Percentiles rank a stretch among this genome's conserved stretches.
Conservation (phyloP, 2,888 invertebrate species). For the Hypena proboscidalis region DNA sequence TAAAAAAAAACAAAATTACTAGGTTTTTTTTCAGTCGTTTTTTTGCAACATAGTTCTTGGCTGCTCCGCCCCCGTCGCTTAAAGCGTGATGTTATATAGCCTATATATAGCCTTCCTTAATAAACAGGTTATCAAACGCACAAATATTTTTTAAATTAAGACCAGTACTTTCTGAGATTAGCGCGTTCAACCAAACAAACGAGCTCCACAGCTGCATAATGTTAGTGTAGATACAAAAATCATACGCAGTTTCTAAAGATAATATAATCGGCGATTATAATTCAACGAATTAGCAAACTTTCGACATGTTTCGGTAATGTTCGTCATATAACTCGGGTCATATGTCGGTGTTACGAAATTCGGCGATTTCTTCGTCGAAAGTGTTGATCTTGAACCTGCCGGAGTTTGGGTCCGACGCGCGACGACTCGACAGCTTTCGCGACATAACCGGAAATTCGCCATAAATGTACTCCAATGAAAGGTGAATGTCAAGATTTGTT, state of each 20-base stretch:
- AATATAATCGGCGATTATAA: slow-evolving; percentile 36
- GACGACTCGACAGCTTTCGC: slow-evolving; percentile 65
- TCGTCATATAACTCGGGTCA: slow-evolving; percentile 60
- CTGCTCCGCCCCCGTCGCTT: too few species aligned
- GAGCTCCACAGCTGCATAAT: too few species aligned
- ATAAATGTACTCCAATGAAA: slow-evolving; percentile 63
- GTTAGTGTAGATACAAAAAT: slow-evolving; percentile 25
- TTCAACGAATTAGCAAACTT: slow-evolving; percentile 47
- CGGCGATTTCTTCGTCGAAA: slow-evolving; percentile 66
- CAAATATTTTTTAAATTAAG: too few species aligned
- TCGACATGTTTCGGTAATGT: slow-evolving; percentile 58
- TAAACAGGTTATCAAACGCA: too few species aligned
- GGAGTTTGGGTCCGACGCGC: slow-evolving; percentile 35
- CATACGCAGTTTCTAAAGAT: slow-evolving; percentile 37
- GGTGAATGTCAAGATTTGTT: slow-evolving; percentile 78
- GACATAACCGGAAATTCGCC: slow-evolving; percentile 66
- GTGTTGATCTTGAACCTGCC: slow-evolving; percentile 71
- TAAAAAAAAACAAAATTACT: too few species aligned
- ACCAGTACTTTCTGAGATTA: too few species aligned
- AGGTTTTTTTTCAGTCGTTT: too few species aligned
- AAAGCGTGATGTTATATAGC: too few species aligned
- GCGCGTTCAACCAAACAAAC: too few species aligned
- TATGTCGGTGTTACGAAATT: slow-evolving; percentile 61
- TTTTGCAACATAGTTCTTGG: too few species aligned
- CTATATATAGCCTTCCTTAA: too few species aligned